Evolutionary conservation across 1,140 invertebrate genomes (phyloP).

Genomic region (Lanistes nyassanus): DNA sequence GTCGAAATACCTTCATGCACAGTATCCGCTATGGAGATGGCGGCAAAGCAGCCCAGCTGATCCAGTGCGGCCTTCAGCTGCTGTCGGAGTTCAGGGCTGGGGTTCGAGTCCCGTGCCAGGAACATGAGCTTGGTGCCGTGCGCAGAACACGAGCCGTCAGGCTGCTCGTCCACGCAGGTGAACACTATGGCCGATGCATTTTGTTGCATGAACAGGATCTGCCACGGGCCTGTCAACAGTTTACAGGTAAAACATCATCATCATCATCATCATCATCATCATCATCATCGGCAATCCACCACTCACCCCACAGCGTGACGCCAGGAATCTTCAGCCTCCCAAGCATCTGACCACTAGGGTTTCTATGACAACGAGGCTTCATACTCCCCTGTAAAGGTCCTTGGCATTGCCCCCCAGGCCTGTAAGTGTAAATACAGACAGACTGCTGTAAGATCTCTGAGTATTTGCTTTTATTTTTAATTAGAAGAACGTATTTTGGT

Average conservation of each 20-base stretch:
- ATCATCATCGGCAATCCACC: not conserved
- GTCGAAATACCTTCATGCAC: slow-evolving; percentile 6
- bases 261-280: not conserved
- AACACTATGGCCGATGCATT: not conserved
- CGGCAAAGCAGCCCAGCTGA: slow-evolving; percentile 1
- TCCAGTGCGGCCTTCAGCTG: slow-evolving; percentile 2
- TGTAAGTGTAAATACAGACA: not conserved
- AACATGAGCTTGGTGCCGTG: slow-evolving; percentile 13
- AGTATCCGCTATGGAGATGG: not conserved
- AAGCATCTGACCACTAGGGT: slow-evolving; percentile 17
- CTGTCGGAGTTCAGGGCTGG: not conserved
- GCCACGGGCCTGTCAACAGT: slow-evolving; percentile 2
- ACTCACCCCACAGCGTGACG: slow-evolving; percentile 29
- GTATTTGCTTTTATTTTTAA: no score
- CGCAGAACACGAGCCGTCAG: slow-evolving; percentile 13
- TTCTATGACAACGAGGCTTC: slow-evolving; percentile 19
- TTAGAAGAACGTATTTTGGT: no score
- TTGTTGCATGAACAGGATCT: slow-evolving; percentile 11
- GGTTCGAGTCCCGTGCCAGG: slow-evolving; percentile 5
- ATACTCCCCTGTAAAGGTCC: slow-evolving; percentile 26
- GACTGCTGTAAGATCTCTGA: no score
- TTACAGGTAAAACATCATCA: no score
- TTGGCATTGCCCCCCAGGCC: slow-evolving; percentile 15
- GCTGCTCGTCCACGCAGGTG: slow-evolving; percentile 24
- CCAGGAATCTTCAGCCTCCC: slow-evolving; percentile 29